Percentiles rank a stretch among this genome's conserved stretches.
phyloP scores from a whole-genome alignment of 2,113 vertebrate species.

The Haliaeetus leucogaster region DNA sequence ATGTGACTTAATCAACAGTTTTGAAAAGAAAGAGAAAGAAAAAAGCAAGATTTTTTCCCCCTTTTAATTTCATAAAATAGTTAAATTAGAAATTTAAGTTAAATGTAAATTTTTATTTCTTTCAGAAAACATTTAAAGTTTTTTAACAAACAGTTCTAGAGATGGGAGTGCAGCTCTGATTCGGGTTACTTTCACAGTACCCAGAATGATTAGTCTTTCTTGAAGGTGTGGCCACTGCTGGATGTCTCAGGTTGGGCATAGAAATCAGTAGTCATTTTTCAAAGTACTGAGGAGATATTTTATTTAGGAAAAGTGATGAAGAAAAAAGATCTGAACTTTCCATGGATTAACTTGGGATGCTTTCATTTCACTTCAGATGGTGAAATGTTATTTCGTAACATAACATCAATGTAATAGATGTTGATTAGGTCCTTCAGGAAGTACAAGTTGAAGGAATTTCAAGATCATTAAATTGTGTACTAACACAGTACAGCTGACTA shows the following conservation, averaged over 20 bases:
- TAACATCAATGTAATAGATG: background rate
- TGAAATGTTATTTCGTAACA: background rate
- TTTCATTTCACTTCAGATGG: background rate
- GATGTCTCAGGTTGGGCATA: background rate
- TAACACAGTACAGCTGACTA: background rate
- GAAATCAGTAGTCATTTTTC: background rate
- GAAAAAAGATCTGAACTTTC: background rate
- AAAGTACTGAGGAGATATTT: background rate
- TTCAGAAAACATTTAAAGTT: background rate
- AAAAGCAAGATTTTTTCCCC: background rate
- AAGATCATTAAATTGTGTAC: background rate
- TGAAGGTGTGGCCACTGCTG: background rate
- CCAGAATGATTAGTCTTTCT: background rate
- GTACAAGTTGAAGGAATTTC: background rate
- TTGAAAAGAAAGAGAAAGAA: background rate
- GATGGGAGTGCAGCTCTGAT: background rate
- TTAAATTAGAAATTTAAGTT: background rate
- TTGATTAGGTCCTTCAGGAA: background rate
- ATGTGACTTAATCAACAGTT: background rate
- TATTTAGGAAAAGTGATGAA: background rate
- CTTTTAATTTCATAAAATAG: background rate
- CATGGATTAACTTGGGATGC: background rate
- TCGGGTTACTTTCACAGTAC: background rate
- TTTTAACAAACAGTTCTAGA: background rate
- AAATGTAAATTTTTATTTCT: background rate